Conservation (phyloP, 2,888 invertebrate species). For the Panorpa germanica region DNA sequence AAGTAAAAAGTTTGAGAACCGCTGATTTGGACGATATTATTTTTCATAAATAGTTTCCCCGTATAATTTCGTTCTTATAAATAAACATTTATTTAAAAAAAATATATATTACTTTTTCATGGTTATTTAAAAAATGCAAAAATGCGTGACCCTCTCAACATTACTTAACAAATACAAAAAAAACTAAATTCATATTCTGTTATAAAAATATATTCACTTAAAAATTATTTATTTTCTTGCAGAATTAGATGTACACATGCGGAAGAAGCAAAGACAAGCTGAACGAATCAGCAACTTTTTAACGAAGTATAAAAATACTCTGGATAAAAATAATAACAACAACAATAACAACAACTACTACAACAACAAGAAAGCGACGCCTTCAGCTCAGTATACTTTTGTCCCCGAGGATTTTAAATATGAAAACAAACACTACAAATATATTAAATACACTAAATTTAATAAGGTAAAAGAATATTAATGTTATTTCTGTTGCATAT, state of each 20-base stretch:
- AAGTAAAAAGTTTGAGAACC: no score
- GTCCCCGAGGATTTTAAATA: slow-evolving; percentile 60
- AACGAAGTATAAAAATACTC: slow-evolving; percentile 42
- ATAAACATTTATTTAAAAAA: no score
- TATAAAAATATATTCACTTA: no score
- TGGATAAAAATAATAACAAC: slow-evolving; percentile 28
- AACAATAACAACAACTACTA: slow-evolving; percentile 21
- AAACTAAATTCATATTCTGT: no score
- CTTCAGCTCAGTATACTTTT: slow-evolving; percentile 43
- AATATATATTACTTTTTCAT: no score
- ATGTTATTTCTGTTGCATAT: no score
- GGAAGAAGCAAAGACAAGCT: slow-evolving; percentile 37
- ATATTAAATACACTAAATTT: slow-evolving; percentile 54
- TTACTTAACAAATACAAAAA: slow-evolving; percentile 2
- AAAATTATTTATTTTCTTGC: slow-evolving; percentile 12
- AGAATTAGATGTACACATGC: slow-evolving; percentile 26
- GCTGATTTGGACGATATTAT: no score
- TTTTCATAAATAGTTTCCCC: no score
- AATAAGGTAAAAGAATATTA: slow-evolving; percentile 46
- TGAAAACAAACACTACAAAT: slow-evolving; percentile 62
- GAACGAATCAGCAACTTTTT: slow-evolving; percentile 37
- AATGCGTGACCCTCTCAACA: neutral
- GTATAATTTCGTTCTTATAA: no score
- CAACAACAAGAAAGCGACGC: no score
- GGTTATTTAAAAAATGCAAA: no score